phyloP scores from a whole-genome alignment of 92 coral and sea anemone species.

The Chrysogorgia sp. region DNA sequence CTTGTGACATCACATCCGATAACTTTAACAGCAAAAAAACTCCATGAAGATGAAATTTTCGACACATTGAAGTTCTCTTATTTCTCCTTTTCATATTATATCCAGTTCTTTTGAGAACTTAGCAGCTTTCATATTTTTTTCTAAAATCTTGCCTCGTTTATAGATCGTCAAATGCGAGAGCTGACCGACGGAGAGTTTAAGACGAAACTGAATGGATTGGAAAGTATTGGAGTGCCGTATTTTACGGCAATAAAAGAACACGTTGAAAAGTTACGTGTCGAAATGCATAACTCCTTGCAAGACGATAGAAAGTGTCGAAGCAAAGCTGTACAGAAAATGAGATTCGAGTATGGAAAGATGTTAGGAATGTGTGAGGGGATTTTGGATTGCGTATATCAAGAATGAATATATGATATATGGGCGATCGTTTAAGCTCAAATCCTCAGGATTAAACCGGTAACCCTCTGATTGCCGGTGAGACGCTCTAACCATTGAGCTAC shows the following conservation, averaged over 20 bases:
- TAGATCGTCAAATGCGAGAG: slow-evolving; percentile 29
- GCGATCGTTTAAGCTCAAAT: background rate
- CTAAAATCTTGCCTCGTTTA: background rate
- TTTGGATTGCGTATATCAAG: slow-evolving; percentile 70
- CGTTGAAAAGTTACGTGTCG: slow-evolving; percentile 21
- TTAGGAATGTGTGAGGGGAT: slow-evolving; percentile 83
- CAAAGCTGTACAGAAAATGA: slow-evolving; percentile 72
- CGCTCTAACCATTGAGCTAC: too few relatives aligned
- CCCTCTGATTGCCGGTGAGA: too few relatives aligned
- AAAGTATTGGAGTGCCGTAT: slow-evolving; percentile 23
- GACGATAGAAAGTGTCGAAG: slow-evolving; percentile 85
- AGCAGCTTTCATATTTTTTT: too few relatives aligned
- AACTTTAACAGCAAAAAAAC: too few relatives aligned
- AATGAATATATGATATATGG: slow-evolving; percentile 31
- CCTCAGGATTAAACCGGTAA: too few relatives aligned
- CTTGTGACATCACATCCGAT: too few relatives aligned
- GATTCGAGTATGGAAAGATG: slow-evolving; percentile 74
- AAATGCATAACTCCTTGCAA: slow-evolving; percentile 29
- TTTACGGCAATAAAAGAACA: slow-evolving; percentile 17
- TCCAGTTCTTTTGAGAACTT: too few relatives aligned
- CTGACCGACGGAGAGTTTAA: slow-evolving; percentile 3
- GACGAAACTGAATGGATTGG: slow-evolving; percentile 5
- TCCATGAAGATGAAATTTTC: too few relatives aligned
- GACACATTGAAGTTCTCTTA: too few relatives aligned
- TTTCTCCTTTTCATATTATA: too few relatives aligned